A percentile compares a stretch with the other conserved stretches of the same genome.
These are phyloP conservation scores for Myopa testacea DNA, from an alignment of 2,888 invertebrate genomes.

Conservation along the genomic window DNA sequence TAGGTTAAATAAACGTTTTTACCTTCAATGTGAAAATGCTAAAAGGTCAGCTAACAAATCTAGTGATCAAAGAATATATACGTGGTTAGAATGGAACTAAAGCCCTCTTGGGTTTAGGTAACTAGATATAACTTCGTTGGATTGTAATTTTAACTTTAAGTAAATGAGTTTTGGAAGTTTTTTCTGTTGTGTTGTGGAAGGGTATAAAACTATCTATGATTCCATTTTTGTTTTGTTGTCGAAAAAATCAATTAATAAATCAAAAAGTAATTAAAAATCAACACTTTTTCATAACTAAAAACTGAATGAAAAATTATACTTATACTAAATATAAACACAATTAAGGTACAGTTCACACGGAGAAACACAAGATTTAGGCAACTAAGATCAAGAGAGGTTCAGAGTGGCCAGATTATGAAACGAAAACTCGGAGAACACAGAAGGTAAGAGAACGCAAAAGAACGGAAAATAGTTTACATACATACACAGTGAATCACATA, in stretches of 20 bases:
- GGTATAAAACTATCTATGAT: not conserved
- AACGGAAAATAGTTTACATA: constrained; percentile 49
- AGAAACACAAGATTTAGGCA: constrained; percentile 16
- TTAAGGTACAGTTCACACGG: constrained; percentile 11
- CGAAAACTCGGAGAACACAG: constrained; percentile 17
- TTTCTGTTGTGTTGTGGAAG: constrained; percentile 12
- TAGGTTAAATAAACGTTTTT: too few relatives aligned
- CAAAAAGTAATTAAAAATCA: not conserved
- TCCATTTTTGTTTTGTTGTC: not conserved
- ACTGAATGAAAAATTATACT: not conserved
- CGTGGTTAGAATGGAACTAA: not conserved
- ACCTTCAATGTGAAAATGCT: too few relatives aligned
- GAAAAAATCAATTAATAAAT: not conserved
- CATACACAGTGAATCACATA: constrained; percentile 67
- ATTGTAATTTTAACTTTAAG: not conserved
- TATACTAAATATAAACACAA: not conserved
- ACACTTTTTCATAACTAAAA: not conserved
- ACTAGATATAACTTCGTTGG: not conserved
- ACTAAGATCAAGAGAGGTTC: constrained; percentile 26
- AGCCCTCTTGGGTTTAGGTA: not conserved
- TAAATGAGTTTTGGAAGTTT: not conserved
- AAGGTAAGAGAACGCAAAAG: constrained; percentile 14
- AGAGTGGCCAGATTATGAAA: constrained; percentile 30
- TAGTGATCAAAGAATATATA: too few relatives aligned
- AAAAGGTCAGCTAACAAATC: not conserved